Evolutionary conservation across 1,140 invertebrate genomes (phyloP), one percentile per base, ranked within the genome.

Genomic region (Geopemphigus sp.): DNA sequence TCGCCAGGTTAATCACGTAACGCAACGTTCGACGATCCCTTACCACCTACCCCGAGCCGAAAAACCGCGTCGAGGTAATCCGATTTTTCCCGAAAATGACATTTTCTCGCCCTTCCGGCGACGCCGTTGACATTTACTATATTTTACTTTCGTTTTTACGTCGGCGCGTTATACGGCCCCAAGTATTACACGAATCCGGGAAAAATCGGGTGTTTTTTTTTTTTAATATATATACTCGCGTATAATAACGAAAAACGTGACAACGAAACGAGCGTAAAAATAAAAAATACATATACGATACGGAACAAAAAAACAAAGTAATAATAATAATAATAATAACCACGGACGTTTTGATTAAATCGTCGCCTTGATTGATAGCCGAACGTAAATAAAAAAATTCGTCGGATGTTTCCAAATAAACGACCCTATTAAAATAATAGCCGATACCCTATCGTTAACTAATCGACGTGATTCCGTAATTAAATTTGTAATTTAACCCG

Each of bases 61-160:
- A 66, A 66, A n/a, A 64, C 24, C 59, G 26, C 24, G 15, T n/a
- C n/a, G n/a, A n/a, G n/a, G 47, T 66, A 66, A 66, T 66, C 64
- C 39, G 64, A 47, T 66, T 32, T 54, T 54, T 72, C 10, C 10
- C 1, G n/a, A 59, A 76, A 76, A 76, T 59, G 72, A 76, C 72
- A 76, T 76, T 76, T 76, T 59, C 72, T 76, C 56, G 10, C 72
- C 29, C 54, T 73, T 22, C 53, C 50, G 17, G 50, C 17, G 29
- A 19, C 29, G 17, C 11, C 19, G 54, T 76, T 76, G 72, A 76
- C 72, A 59, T 45, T 76, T 76, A 59, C 29, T 76, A 59, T 72
- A 72, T 72, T 72, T 72, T 54, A 29, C 50, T 29, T 72, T 54
- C 68, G 50, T 72, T 63, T 54, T 53, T 54, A 72, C 50, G 24